Base-by-base conservation (phyloP, 2,888 invertebrate species). In the Diarsia rubi region DNA sequence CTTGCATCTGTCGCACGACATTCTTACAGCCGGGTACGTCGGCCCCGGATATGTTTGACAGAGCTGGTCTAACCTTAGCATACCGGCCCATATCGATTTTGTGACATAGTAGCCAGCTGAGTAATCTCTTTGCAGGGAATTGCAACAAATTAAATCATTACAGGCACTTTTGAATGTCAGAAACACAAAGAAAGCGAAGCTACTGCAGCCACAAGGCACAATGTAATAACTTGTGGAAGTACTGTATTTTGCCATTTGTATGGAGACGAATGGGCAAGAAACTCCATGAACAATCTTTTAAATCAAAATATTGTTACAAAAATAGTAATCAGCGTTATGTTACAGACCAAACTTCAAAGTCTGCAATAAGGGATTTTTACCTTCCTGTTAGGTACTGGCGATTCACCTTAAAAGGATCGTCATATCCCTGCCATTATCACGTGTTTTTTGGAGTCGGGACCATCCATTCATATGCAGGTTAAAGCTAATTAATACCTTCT, bases 1-100 rank as follows among this genome's bases (percentile, higher is more conserved):
- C 45, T n/a, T 63, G n/a, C n/a, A 19, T 59, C 19, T 59, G 27
- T 66, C 47, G 24, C 9, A 52, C 19, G 44, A 49, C 67, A 57
- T 73, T 60, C 54, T 78, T 12, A 80, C 78, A 78, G 52, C 73
- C 24, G 65, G 45, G 74, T 73, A 63, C 74, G 54, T 67, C 66
- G 27, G 75, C 67, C 57, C 45, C 42, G 44, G 59, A 64, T 59
- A 52, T 68, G 31, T 47, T 19, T 42, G 45, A 64, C 66, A 67
- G n/a, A n/a, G 47, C 27, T 67, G 21, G 44, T 42, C 16, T 80
- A n/a, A 45, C 79, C 52, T 52, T 47, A 62, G 59, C 59, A n/a
- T 62, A 31, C 24, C n/a, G 37, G 45, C 19, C 21, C 21, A 21
- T 73, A 54, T 42, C 9, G 27, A 16, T 16, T 52, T 14, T 54